Evolutionary conservation across 2,113 vertebrate genomes (phyloP).

Genomic region (Amphiprion ocellaris): DNA sequence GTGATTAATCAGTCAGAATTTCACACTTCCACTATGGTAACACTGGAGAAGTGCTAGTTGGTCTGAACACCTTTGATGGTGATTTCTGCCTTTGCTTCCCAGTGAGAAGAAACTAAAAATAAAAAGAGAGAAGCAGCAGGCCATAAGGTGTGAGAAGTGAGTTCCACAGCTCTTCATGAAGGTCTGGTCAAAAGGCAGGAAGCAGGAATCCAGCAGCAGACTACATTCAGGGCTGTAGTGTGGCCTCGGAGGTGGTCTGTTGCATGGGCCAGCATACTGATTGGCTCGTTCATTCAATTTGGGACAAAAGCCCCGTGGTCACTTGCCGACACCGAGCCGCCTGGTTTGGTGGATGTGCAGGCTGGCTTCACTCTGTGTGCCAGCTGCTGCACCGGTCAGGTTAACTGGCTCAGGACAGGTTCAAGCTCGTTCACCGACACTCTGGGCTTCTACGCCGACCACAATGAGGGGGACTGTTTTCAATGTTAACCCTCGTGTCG

Average conservation of each 20-base stretch:
- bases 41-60: too few species aligned
- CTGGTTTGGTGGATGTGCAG: background rate
- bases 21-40: background rate
- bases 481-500: too few species aligned
- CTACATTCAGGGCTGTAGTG: background rate
- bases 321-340: background rate
- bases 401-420: constrained; percentile 16
- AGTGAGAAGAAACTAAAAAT: background rate
- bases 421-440: constrained; percentile 9
- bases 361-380: background rate
- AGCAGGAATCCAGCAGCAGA: background rate
- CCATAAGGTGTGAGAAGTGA: background rate
- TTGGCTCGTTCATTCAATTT: constrained; percentile 20
- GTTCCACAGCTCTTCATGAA: background rate
- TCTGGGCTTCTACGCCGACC: background rate
- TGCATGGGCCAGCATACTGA: background rate
- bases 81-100: background rate
- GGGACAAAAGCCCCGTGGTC: background rate
- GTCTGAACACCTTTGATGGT: background rate
- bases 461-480: background rate
- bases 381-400: background rate
- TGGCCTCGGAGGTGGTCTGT: background rate
- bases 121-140: background rate
- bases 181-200: background rate
- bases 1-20: background rate